Conservation (phyloP, 2,797 vertebrate genomes). For the Zalophus californianus region DNA sequence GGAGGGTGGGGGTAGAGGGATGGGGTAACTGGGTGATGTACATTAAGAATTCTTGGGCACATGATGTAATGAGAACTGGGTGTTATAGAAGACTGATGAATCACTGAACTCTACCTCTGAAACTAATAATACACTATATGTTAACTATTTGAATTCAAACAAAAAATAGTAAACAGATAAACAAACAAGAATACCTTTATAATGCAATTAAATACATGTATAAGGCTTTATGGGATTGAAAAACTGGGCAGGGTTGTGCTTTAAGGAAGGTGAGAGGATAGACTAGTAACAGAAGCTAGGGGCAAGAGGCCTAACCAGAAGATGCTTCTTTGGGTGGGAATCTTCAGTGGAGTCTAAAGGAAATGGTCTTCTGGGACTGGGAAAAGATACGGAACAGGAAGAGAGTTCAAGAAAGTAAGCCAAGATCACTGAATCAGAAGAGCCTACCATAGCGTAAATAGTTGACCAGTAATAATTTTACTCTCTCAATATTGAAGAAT, state of each 20-base stretch:
- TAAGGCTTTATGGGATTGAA: background rate
- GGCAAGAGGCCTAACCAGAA: background rate
- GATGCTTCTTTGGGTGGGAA: background rate
- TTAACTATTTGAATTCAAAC: too few species aligned
- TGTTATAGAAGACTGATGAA: background rate
- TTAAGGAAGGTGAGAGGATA: background rate
- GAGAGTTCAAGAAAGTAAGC: background rate
- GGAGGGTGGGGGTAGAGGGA: background rate
- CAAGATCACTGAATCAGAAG: background rate
- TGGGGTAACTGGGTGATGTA: background rate
- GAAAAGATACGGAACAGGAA: background rate
- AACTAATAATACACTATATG: too few species aligned
- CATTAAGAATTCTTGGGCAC: background rate
- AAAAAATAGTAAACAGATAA: background rate
- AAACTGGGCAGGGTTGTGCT: background rate
- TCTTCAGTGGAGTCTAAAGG: background rate
- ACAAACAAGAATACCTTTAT: background rate
- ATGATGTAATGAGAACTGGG: background rate
- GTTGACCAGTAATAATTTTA: background rate
- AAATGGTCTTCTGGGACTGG: background rate
- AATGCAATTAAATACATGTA: background rate
- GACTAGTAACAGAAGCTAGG: background rate
- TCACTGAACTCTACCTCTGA: background rate
- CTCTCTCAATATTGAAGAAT: background rate
- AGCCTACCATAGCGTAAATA: background rate